phyloP scores from a whole-genome alignment of 1,140 invertebrate species.

The Drosophila auraria region DNA sequence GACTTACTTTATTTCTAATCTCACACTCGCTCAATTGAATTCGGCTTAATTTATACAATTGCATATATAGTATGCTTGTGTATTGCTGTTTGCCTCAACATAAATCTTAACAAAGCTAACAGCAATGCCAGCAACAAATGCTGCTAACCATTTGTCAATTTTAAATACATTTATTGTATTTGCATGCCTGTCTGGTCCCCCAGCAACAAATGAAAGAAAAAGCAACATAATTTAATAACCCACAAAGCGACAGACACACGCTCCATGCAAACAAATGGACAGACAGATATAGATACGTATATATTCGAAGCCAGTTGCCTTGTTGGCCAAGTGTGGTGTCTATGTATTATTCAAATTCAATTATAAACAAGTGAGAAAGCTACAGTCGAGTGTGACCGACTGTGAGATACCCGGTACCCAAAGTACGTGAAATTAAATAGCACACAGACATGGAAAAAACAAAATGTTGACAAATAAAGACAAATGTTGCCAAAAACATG shows the following conservation, averaged over 20 bases:
- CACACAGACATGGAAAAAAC: too few relatives aligned
- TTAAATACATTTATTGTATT: conserved; percentile 77
- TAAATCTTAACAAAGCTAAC: conserved; percentile 67
- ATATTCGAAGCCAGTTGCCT: conserved; percentile 29
- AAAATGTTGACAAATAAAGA: too few relatives aligned
- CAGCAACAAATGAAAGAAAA: conserved; percentile 47
- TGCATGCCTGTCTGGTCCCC: conserved; percentile 57
- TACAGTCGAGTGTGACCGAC: too few relatives aligned
- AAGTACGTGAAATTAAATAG: too few relatives aligned
- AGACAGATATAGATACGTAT: not conserved
- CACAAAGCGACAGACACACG: conserved; percentile 52
- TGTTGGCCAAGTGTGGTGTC: conserved; percentile 64
- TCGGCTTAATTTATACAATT: conserved; percentile 52
- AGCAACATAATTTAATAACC: conserved; percentile 77
- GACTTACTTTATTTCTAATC: conserved; percentile 45
- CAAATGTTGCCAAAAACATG: too few relatives aligned
- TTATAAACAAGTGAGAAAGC: too few relatives aligned
- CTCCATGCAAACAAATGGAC: conserved; percentile 6
- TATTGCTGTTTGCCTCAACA: conserved; percentile 38
- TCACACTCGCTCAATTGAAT: conserved; percentile 54
- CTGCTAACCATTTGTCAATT: conserved; percentile 73
- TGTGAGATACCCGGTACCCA: too few relatives aligned
- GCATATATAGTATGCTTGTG: conserved; percentile 13
- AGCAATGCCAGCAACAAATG: conserved; percentile 55
- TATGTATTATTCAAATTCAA: conserved; percentile 81